Conservation (phyloP, 2,888 invertebrate genomes). For the Dicranocentrus wangi region DNA sequence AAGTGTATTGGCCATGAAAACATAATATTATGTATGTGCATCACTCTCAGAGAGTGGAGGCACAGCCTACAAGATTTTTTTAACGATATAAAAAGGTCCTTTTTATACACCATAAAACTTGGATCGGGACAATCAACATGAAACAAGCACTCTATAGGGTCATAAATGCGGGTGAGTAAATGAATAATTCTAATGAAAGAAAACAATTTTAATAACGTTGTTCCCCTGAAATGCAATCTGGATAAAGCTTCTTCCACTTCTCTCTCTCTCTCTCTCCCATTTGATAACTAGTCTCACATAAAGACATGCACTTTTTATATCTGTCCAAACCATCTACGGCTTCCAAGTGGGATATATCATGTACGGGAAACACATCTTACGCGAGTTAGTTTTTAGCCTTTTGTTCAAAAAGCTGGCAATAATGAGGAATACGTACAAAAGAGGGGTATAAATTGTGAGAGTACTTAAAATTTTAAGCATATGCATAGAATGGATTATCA, state of each 20-base stretch:
- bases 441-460: constrained; percentile 43
- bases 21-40: constrained; percentile 26
- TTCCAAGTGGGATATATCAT: no score
- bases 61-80: constrained; percentile 54
- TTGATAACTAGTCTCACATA: background rate
- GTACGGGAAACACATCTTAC: background rate
- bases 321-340: background rate
- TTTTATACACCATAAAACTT: constrained; percentile 66
- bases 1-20: constrained; percentile 57
- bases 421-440: constrained; percentile 36
- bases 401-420: constrained; percentile 32
- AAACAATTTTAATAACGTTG: constrained; percentile 70
- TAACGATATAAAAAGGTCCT: constrained; percentile 62
- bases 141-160: constrained; percentile 60
- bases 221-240: constrained; percentile 48
- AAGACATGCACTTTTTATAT: background rate
- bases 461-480: constrained; percentile 58
- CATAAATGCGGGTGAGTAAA: constrained; percentile 69
- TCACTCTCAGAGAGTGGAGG: constrained; percentile 13
- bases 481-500: constrained; percentile 59
- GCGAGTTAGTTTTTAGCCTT: no score
- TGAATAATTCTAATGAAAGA: constrained; percentile 69
- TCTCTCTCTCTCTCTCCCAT: background rate
- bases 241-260: background rate
- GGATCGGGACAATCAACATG: constrained; percentile 64